Conservation (phyloP, 2,888 invertebrate species). For the Caenorhabditis macrosperma region DNA sequence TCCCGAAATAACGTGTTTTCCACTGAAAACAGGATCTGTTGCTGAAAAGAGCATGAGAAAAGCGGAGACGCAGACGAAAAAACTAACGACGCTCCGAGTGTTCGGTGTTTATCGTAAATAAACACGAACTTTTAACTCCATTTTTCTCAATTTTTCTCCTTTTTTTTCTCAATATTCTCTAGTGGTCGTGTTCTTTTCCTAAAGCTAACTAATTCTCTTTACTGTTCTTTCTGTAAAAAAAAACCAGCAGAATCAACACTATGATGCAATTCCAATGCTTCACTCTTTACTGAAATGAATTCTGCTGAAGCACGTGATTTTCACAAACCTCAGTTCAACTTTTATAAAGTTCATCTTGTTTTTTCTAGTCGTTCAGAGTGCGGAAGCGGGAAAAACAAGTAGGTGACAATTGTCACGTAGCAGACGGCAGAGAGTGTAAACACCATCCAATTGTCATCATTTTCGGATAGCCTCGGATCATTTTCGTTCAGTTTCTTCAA, state of each 20-base stretch:
- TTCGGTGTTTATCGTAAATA: conserved; percentile 12
- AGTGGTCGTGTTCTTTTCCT: too few species aligned
- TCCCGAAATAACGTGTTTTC: too few species aligned
- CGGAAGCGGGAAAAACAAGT: background rate
- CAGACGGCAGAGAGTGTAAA: conserved; percentile 39
- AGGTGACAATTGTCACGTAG: conserved; percentile 49
- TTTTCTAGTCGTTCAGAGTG: background rate
- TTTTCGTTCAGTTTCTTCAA: conserved; percentile 8
- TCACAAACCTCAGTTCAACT: background rate
- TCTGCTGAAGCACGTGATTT: too few species aligned
- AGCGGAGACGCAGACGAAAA: conserved; percentile 33
- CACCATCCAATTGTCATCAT: conserved; percentile 46
- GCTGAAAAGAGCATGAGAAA: conserved; percentile 11
- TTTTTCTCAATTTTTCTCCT: background rate
- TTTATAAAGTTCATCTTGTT: conserved; percentile 11
- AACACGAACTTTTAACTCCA: background rate
- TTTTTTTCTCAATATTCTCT: background rate
- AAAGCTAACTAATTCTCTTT: too few species aligned
- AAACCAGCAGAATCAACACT: too few species aligned
- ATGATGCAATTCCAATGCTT: background rate
- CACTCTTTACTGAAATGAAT: background rate
- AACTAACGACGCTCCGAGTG: conserved; percentile 31
- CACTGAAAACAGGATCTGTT: too few species aligned
- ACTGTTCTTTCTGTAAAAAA: too few species aligned
- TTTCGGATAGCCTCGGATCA: conserved; percentile 12